Evolutionary conservation across 2,113 vertebrate genomes (phyloP), one percentile per base, ranked within the genome.

Genomic region (Brachyistius frenatus): DNA sequence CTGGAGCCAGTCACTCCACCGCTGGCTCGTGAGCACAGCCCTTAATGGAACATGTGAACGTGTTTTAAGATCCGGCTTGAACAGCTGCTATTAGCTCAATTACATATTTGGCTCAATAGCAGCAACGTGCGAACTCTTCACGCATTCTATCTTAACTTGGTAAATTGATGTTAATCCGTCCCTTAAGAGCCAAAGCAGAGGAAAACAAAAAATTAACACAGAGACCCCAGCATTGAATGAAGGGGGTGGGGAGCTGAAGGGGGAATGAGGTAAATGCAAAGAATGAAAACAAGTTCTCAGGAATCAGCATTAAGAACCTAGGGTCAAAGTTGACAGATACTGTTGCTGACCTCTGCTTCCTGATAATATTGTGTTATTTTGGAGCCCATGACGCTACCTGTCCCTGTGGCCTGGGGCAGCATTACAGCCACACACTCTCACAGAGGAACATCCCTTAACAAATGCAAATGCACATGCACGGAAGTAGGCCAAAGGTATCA

Each of bases 31-130:
- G 68, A 80, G 73, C 62, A 61, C 86, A 66, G 80, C 64, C 79
- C 75, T 80, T 90, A 91, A 90, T 88, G 90, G 89, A 92, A 89
- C 87, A 92, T 88, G 83, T 90, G 89, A 93, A 84, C 70, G 83
- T 81, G 88, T 84, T 82, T 82, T 44, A 44, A 68, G 84, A 90
- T 88, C 79, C 58, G 16, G 68, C 83, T 73, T 23, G 16, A 89
- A 83, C 89, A 93, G 92, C 91, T 93, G 91, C 88, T 85, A 75
- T 90, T 89, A 81, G 87, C 81, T 84, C 84, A 71, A 85, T 86
- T 78, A 84, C 71, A 83, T 53, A 77, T 90, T 88, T 90, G 88
- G 90, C 86, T 66, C 49, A 37, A 75, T 78, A 76, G 70, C 66
- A 32, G 75, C 84, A 91, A 81, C 63, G 85, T 87, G 91, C 79